Evolutionary conservation across 2,113 vertebrate species (phyloP).

Genomic region (Mustela lutreola): DNA sequence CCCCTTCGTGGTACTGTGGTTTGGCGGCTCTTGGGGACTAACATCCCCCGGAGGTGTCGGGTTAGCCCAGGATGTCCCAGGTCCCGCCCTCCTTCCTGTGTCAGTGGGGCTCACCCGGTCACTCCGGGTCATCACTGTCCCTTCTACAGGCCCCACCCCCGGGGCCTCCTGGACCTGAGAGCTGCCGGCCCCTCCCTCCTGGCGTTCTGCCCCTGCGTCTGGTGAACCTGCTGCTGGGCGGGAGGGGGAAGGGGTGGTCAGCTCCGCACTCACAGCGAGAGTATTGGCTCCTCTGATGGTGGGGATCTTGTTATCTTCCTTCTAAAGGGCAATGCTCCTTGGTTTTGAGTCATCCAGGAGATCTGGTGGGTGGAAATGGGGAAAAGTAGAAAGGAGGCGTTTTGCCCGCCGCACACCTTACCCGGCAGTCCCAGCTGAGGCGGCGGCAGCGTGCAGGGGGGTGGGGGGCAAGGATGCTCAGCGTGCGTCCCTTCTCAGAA

Average conservation of each 20-base stretch:
- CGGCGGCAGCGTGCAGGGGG: not conserved
- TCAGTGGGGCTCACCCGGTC: not conserved
- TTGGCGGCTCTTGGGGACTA: not conserved
- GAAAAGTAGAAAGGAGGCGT: not conserved
- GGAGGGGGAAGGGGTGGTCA: not conserved
- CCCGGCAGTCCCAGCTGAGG: not conserved
- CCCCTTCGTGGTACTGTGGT: not conserved
- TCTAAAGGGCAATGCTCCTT: not conserved
- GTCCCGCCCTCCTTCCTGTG: not conserved
- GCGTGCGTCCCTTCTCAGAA: not conserved
- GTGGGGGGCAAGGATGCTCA: not conserved
- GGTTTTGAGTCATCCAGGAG: not conserved
- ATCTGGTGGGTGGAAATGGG: too few species aligned
- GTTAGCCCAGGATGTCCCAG: not conserved
- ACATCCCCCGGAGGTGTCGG: too few species aligned
- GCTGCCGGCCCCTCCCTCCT: too few species aligned
- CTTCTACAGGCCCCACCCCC: fast-evolving
- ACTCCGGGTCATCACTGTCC: fast-evolving
- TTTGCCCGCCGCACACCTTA: not conserved
- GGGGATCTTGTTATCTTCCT: not conserved
- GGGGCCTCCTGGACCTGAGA: not conserved
- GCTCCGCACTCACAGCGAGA: not conserved
- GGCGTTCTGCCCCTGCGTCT: fast-evolving
- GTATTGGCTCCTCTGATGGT: too few species aligned
- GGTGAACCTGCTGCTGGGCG: fast-evolving